Base-by-base conservation (phyloP, 2,888 invertebrate genomes). In the Heliconius sara region DNA sequence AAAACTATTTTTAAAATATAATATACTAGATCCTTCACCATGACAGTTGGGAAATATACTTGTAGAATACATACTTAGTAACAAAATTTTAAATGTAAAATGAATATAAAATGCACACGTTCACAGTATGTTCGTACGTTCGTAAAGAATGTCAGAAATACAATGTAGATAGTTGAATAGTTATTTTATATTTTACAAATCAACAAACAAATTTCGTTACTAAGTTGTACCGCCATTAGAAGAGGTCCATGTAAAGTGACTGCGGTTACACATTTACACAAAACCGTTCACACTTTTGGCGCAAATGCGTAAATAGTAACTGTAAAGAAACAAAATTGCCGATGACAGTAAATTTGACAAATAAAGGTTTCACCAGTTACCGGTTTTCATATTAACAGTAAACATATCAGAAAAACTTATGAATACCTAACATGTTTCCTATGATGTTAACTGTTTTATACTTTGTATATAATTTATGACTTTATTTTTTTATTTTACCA, bases 201-300 rank as follows among this genome's bases (percentile, higher is more conserved):
- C 6, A 57, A 57, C 22, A 39, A 27, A 67, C 27, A 67, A 68
- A 30, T 67, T 52, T 72, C 78, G 57, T 73, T 68, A 68, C 74
- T 70, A 75, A 47, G 68, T 39, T 43, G 57, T 68, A 70, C 68
- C 30, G 27, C 19, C 63, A 70, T 27, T 25, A 66, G 72, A 77
- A 79, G 39, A 77, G 67, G 57, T 79, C 66, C 71, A 67, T 60
- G 67, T 78, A 65, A 65, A 76, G 57, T 71, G 68, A 80, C 71
- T 79, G 72, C n/a, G 47, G 68, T 70, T 72, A 63, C 43, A 73
- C 77, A 75, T 71, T 72, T 82, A 79, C 75, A 80, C 74, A 78
- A 34, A 70, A 39, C 6, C 78, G 76, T 82, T 79, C 79, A 77
- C 72, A 79, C 79, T 34, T 80, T 78, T 79, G 80, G 80, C 79